These are phyloP conservation scores for Elaphurus davidianus DNA, from an alignment of 2,113 vertebrate genomes.

Conservation along the genomic window DNA sequence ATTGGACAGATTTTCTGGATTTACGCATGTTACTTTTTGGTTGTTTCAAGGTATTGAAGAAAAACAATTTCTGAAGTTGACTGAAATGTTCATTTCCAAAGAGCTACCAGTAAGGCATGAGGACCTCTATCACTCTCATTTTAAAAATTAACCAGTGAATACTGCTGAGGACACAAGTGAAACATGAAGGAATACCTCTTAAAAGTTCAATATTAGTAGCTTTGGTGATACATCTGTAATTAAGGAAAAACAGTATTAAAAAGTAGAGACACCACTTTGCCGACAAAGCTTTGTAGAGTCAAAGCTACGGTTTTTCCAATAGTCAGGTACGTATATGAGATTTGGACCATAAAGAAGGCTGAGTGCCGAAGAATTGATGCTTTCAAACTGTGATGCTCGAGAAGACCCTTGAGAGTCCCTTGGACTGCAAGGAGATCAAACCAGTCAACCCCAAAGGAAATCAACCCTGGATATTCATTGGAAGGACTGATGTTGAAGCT, in stretches of 20 bases:
- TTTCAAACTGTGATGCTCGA: not conserved
- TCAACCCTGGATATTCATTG: not conserved
- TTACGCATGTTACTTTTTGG: not conserved
- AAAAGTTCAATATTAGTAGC: not conserved
- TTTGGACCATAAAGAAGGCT: not conserved
- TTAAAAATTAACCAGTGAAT: constrained; percentile 17
- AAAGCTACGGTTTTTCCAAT: not conserved
- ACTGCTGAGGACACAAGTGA: constrained; percentile 63
- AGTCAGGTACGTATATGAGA: not conserved
- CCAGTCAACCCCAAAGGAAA: not conserved
- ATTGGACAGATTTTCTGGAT: not conserved
- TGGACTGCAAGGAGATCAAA: not conserved
- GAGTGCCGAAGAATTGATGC: not conserved
- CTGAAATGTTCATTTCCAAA: not conserved
- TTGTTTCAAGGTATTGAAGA: not conserved
- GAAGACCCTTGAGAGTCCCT: not conserved
- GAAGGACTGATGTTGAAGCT: not conserved
- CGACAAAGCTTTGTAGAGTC: not conserved
- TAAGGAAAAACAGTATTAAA: constrained; percentile 39
- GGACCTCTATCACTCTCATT: not conserved
- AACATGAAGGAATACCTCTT: constrained; percentile 30
- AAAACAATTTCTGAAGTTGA: not conserved
- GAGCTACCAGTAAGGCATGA: not conserved
- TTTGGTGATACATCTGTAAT: constrained; percentile 61
- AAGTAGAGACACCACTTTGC: not conserved